Evolutionary conservation across 92 coral and sea anemone genomes (phyloP), one percentile per base, ranked within the genome.

Genomic region (Muricea muricata): DNA sequence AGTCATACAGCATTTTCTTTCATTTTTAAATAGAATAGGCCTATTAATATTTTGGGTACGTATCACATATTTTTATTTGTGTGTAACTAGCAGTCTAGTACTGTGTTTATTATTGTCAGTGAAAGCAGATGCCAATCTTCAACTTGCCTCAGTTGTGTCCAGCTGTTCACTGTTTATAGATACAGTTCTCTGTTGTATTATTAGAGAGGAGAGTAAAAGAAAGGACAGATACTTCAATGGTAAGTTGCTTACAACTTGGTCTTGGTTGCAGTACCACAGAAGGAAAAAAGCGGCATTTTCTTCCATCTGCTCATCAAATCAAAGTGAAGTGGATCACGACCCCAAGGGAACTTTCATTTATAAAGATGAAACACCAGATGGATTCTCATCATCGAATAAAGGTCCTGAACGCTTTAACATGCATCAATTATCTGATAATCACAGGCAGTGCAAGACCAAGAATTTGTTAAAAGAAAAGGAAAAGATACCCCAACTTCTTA

Each of bases 301-400:
- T 42, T 42, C 74, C 33, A 66, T 30, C 7, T 69, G 42, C 20
- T 69, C 75, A 6, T 69, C 75, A 69, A 69, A 30, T 35, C 25
- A 48, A 20, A 1, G 25, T 46, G 47, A 69, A 20, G 6, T 69
- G 26, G 34, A 10, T n/a, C n/a, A n/a, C n/a, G 75, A 69, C 34
- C 18, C 75, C 75, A 69, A 17, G 34, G 46, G 15, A 34, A 69
- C 4, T 10, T 35, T 69, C n/a, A 35, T 69, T 69, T 69, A 69
- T 26, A 35, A 69, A 69, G 47, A 69, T 15, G 75, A 26, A 69
- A 35, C 75, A 69, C 34, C 75, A 34, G 46, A 69, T 30, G 75
- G 75, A 69, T 69, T 69, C 40, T 69, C 75, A 34, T 69, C 75
- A 26, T 69, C 4, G 75, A 69, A 69, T 48, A 69, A 69, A 69